Percentiles rank a stretch among this genome's conserved stretches.
phyloP scores from a whole-genome alignment of 2,888 invertebrate genomes.

The Rhagium mordax region DNA sequence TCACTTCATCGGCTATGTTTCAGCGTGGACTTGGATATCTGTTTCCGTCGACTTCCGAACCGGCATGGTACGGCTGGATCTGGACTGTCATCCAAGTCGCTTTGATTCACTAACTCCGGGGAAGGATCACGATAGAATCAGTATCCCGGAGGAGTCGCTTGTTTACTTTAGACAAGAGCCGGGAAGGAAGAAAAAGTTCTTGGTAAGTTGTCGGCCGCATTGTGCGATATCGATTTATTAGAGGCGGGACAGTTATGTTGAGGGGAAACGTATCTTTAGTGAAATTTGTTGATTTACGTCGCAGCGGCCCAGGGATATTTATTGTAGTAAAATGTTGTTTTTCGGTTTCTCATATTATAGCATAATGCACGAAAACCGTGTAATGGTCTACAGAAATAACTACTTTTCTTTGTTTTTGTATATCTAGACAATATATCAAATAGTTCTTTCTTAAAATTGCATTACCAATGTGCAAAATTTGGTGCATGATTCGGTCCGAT shows the following conservation, averaged over 20 bases:
- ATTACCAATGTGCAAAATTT: no score
- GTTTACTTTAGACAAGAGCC: slow-evolving; percentile 71
- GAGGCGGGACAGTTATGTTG: not conserved
- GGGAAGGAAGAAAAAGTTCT: slow-evolving; percentile 70
- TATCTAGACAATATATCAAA: no score
- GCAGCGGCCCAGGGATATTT: no score
- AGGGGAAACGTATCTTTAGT: not conserved
- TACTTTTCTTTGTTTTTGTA: no score
- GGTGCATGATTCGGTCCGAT: no score
- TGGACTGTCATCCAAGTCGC: slow-evolving; percentile 68
- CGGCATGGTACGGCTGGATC: slow-evolving; percentile 66
- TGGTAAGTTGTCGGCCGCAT: slow-evolving; percentile 62
- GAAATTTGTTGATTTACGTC: no score
- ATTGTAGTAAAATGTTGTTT: no score
- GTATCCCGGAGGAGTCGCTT: slow-evolving; percentile 67
- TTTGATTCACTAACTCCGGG: slow-evolving; percentile 64
- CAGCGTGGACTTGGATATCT: slow-evolving; percentile 69
- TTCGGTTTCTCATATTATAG: no score
- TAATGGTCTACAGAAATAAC: no score
- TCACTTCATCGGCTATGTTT: slow-evolving; percentile 38
- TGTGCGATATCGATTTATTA: slow-evolving; percentile 9
- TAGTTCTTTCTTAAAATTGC: no score
- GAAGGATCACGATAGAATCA: slow-evolving; percentile 59
- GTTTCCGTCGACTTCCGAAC: slow-evolving; percentile 65
- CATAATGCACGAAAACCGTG: no score